A percentile compares a stretch with the other conserved stretches of the same genome.
phyloP scores from a whole-genome alignment of 2,888 invertebrate genomes.

The Polylopha cassiicola region DNA sequence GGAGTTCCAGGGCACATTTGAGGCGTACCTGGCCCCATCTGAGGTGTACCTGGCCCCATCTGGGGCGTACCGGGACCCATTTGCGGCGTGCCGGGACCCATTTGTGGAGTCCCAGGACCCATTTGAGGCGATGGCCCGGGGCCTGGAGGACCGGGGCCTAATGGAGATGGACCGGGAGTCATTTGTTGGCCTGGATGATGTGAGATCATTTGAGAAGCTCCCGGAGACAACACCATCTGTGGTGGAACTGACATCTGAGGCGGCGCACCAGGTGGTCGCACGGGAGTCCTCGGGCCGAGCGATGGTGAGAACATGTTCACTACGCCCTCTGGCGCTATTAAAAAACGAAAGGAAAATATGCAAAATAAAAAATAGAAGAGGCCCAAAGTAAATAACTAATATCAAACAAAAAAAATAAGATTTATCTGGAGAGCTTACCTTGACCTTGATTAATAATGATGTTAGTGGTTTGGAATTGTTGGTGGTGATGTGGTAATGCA shows the following conservation, averaged over 20 bases:
- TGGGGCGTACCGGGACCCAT: constrained; percentile 30
- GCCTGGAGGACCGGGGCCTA: constrained; percentile 32
- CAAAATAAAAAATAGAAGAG: constrained; percentile 56
- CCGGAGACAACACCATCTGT: constrained; percentile 47
- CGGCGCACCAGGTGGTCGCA: constrained; percentile 54
- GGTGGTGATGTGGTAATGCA: constrained; percentile 64
- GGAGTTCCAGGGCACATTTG: constrained; percentile 51
- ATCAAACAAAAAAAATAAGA: constrained; percentile 21
- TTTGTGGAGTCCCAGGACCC: constrained; percentile 34
- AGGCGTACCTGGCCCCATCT: constrained; percentile 44
- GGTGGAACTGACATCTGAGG: constrained; percentile 36
- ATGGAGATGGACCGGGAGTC: constrained; percentile 25
- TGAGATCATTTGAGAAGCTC: constrained; percentile 38
- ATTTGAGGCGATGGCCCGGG: too few relatives aligned
- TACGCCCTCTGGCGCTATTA: constrained; percentile 69
- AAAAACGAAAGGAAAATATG: constrained; percentile 45
- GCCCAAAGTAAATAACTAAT: constrained; percentile 42
- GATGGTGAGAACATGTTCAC: constrained; percentile 67
- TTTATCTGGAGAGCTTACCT: constrained; percentile 47
- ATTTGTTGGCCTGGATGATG: constrained; percentile 29
- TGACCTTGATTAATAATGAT: constrained; percentile 71
- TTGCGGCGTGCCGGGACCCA: constrained; percentile 28
- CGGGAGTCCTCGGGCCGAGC: constrained; percentile 56
- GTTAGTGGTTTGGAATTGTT: constrained; percentile 65
- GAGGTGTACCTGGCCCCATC: constrained; percentile 39